Percentiles rank a stretch among this genome's conserved stretches.
Conservation (phyloP, 2,113 vertebrate species). For the Paratilapia polleni region DNA sequence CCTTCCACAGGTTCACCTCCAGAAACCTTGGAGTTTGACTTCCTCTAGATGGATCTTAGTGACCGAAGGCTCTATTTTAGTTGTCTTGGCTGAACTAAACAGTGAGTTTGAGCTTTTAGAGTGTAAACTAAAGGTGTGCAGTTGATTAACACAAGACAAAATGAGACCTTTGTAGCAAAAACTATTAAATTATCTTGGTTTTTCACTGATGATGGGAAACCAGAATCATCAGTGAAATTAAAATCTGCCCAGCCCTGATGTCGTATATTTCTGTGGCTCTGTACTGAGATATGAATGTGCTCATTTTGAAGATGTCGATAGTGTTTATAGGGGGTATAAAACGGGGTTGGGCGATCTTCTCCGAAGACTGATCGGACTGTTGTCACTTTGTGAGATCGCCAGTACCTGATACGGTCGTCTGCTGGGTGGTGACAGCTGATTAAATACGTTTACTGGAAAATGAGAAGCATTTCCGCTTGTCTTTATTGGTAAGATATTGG, state of each 20-base stretch:
- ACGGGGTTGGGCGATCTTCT: neutral
- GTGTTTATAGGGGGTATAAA: neutral
- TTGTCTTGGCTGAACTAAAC: no score
- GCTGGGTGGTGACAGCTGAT: no score
- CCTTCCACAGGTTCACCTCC: neutral
- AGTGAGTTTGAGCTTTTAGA: no score
- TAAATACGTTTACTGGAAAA: neutral
- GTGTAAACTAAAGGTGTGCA: no score
- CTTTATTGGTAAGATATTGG: neutral
- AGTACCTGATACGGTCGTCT: neutral
- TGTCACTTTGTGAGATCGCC: neutral
- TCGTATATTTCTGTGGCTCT: neutral
- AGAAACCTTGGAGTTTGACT: neutral
- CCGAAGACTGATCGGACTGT: neutral
- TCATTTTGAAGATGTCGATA: neutral
- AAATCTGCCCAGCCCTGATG: accelerated
- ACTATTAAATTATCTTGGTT: neutral
- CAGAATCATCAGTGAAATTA: neutral
- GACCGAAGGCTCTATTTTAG: no score
- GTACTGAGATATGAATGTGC: neutral
- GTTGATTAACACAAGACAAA: neutral
- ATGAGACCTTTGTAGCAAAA: neutral
- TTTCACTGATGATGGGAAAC: neutral
- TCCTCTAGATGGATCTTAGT: neutral
- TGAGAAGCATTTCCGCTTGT: neutral